A percentile compares a stretch with the other conserved stretches of the same genome.
Conservation (phyloP, 2,888 invertebrate genomes). For the Eudemis profundana region DNA sequence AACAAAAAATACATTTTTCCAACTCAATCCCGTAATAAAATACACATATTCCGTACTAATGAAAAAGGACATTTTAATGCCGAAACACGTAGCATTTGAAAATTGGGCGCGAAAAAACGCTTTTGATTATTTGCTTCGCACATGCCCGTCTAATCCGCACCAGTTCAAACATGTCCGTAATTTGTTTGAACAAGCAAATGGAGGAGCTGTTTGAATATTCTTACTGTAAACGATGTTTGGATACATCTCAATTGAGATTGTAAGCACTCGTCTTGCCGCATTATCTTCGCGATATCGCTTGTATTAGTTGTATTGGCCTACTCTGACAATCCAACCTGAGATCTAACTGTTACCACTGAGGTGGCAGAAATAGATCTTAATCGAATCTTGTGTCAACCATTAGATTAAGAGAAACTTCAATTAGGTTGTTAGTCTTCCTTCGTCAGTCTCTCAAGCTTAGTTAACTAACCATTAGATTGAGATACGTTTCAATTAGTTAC, state of each 20-base stretch:
- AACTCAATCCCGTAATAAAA: constrained; percentile 7
- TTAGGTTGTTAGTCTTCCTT: no score
- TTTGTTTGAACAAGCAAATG: constrained; percentile 43
- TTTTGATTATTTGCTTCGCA: constrained; percentile 31
- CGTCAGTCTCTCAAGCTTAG: no score
- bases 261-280: constrained; percentile 1
- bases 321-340: no score
- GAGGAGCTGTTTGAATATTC: constrained; percentile 36
- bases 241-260: constrained; percentile 26
- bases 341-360: no score
- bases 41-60: constrained; percentile 8
- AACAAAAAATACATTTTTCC: not conserved
- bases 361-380: no score
- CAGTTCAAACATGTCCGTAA: constrained; percentile 37
- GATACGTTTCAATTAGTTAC: no score
- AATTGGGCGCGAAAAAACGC: constrained; percentile 33
- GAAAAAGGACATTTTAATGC: constrained; percentile 34
- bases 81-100: constrained; percentile 36
- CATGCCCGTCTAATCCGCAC: constrained; percentile 30
- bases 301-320: no score
- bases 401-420: no score
- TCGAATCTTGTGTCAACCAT: no score
- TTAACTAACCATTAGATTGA: no score
- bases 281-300: not conserved
- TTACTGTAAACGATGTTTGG: constrained; percentile 39